Conservation (phyloP, 1,140 invertebrate species). For the Meloidogyne exigua region DNA sequence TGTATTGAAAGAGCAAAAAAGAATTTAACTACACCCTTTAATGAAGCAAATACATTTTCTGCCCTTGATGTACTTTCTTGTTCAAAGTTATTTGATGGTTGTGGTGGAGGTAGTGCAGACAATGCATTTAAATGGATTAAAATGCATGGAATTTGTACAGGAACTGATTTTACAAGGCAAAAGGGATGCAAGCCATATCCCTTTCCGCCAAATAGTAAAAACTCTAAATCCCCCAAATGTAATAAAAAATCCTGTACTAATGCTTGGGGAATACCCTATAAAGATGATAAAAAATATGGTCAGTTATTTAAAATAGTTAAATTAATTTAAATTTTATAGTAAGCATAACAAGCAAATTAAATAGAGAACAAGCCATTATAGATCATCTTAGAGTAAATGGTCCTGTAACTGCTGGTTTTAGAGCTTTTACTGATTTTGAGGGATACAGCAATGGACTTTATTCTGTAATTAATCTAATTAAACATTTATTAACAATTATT, state of each 20-base stretch:
- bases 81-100: background rate
- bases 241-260: slow-evolving; percentile 4
- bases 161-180: background rate
- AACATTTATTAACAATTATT: slow-evolving; percentile 59
- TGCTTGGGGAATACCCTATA: background rate
- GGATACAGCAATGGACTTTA: slow-evolving; percentile 64
- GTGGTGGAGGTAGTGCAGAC: background rate
- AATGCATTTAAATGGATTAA: background rate
- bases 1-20: slow-evolving; percentile 79
- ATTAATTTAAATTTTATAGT: slow-evolving; percentile 63
- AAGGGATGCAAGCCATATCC: slow-evolving; percentile 21
- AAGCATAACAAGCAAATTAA: background rate
- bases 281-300: too few relatives aligned
- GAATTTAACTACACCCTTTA: slow-evolving; percentile 64
- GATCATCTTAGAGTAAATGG: slow-evolving; percentile 79
- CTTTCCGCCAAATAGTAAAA: slow-evolving; percentile 1
- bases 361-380: background rate
- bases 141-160: background rate
- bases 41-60: background rate
- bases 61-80: slow-evolving; percentile 8
- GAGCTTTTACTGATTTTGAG: slow-evolving; percentile 80
- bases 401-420: slow-evolving; percentile 83
- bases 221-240: background rate
- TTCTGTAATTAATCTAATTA: background rate
- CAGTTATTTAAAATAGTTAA: slow-evolving; percentile 66